Evolutionary conservation across 2,888 invertebrate genomes (phyloP), one percentile per base, ranked within the genome.

Genomic region (Ectemnius cavifrons): DNA sequence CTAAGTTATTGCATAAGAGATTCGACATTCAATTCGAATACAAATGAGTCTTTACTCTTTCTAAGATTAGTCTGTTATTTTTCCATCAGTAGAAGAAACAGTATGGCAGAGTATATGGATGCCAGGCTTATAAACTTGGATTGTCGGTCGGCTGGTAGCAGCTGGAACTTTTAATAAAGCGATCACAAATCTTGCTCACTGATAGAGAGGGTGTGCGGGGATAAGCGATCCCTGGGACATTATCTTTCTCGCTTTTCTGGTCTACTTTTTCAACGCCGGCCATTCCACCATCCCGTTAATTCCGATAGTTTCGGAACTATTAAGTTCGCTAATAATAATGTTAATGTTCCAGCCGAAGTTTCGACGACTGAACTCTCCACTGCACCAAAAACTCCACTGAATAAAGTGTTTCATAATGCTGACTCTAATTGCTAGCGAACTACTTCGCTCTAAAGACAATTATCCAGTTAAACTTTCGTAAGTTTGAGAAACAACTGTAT

Each of bases 141-240:
- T 79, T 73, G 71, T 68, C 71, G 70, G 71, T 69, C 71, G 78
- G 58, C 61, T 52, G 73, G 82, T 71, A 80, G 80, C 87, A 86
- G 87, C 88, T 88, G 87, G 77, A 85, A 86, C 81, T 87, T 88
- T 88, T 87, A 87, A 88, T 88, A 87, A 88, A 87, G 85, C 84
- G 82, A 87, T 88, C 84, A 77, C 86, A 84, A 85, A 86, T 86
- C 83, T 82, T 74, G 60, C 71, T 67, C 72, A 75, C 58, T 67
- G 61, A 45, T 45, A 52, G 47, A 52, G 45, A 13, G 59, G 46
- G 58, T 60, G 58, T 60, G 61, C 62, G 70, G 65, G 71, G 72
- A 67, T 46, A 68, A 75, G 69, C 72, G 77, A 75, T 79, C 73
- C 71, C 61, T 64, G 62, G 27, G 4, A 64, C 58, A 52, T 20